A percentile compares a stretch with the other conserved stretches of the same genome.
These are phyloP conservation scores for Amblyraja radiata DNA, from an alignment of 2,797 vertebrate genomes.

Conservation along the genomic window DNA sequence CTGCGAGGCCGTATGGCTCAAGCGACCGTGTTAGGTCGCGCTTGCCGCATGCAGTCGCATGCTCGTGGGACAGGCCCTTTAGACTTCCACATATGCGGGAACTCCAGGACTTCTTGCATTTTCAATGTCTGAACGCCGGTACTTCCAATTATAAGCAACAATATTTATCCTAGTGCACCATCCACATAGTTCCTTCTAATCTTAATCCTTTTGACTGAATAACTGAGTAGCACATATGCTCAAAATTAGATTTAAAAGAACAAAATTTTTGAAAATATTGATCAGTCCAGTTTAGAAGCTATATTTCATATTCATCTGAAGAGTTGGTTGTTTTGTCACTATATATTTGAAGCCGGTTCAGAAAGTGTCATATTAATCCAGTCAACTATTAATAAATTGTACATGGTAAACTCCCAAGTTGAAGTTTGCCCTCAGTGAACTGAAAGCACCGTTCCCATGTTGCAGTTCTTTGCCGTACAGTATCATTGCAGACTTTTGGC, in stretches of 20 bases:
- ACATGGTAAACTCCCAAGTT: neutral
- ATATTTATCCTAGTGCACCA: too few species aligned
- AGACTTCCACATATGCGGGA: too few species aligned
- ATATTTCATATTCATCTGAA: neutral
- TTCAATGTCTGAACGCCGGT: too few species aligned
- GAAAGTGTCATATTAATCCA: slow-evolving; percentile 16
- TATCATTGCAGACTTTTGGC: slow-evolving; percentile 16
- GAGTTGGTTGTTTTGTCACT: neutral
- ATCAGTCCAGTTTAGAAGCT: neutral
- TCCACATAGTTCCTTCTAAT: too few species aligned
- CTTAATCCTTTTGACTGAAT: too few species aligned
- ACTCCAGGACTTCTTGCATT: too few species aligned
- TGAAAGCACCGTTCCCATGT: slow-evolving; percentile 23
- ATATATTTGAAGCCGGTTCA: slow-evolving; percentile 14
- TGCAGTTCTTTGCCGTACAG: slow-evolving; percentile 25
- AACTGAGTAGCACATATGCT: too few species aligned
- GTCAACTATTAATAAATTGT: slow-evolving; percentile 21
- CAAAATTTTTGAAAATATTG: neutral
- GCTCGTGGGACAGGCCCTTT: too few species aligned
- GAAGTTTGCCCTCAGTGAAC: slow-evolving; percentile 18
- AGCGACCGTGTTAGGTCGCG: too few species aligned
- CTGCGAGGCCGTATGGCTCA: too few species aligned
- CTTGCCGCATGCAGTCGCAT: too few species aligned
- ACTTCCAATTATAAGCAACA: too few species aligned
- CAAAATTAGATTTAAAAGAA: neutral